Percentiles rank a stretch among this genome's conserved stretches.
These are phyloP conservation scores for Listrodromus nycthemerus DNA, from an alignment of 2,888 invertebrate genomes.

Conservation along the genomic window DNA sequence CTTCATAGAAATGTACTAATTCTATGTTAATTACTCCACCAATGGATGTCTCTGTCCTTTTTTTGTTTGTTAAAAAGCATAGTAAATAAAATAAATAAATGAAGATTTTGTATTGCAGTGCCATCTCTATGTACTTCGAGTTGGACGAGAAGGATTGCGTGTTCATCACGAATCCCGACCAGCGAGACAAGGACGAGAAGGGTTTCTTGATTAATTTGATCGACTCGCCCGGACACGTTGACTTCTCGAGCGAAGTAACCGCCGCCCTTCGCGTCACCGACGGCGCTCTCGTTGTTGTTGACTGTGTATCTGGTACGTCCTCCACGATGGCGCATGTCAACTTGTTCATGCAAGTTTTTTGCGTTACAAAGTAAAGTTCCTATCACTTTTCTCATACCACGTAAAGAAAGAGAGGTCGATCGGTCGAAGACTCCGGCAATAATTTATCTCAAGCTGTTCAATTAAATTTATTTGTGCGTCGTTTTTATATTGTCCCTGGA, in stretches of 20 bases:
- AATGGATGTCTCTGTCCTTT: neutral
- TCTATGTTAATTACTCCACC: neutral
- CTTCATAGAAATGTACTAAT: too few species aligned
- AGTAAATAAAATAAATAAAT: conserved; percentile 25
- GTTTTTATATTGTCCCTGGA: conserved; percentile 7
- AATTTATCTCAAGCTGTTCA: neutral
- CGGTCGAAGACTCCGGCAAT: conserved; percentile 24
- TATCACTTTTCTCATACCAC: conserved; percentile 52
- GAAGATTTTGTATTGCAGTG: conserved; percentile 87
- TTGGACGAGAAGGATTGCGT: conserved; percentile 96
- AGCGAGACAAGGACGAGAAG: conserved; percentile 94
- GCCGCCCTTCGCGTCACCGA: conserved; percentile 99
- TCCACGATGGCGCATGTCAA: conserved; percentile 66
- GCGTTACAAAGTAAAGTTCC: conserved; percentile 64
- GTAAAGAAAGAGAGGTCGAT: conserved; percentile 28
- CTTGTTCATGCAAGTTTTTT: conserved; percentile 65
- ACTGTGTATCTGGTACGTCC: conserved; percentile 97
- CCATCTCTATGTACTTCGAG: conserved; percentile 99
- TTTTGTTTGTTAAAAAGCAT: neutral
- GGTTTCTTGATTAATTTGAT: conserved; percentile 99
- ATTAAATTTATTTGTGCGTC: neutral
- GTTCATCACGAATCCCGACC: conserved; percentile 96
- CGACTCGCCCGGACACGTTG: conserved; percentile 99
- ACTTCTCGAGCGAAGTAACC: conserved; percentile 99
- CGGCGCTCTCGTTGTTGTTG: conserved; percentile 99